Conservation (phyloP, 2,797 vertebrate species). For the Morelia viridis region DNA sequence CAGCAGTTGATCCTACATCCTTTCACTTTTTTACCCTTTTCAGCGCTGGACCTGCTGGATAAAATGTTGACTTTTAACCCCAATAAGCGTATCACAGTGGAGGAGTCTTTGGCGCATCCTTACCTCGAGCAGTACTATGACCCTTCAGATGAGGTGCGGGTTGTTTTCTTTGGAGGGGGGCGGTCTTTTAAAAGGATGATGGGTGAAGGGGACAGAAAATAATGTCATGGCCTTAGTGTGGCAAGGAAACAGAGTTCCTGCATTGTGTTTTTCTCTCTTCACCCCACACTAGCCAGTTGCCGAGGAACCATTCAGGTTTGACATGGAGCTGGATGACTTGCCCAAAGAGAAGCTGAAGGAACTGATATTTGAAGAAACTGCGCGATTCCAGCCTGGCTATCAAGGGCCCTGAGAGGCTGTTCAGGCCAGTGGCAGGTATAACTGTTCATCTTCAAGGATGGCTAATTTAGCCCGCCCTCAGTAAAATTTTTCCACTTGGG, state of each 20-base stretch:
- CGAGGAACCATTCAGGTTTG: constrained; percentile 88
- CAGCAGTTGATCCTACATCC: background rate
- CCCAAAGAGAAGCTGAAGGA: constrained; percentile 91
- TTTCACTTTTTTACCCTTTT: background rate
- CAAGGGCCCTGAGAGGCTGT: constrained; percentile 65
- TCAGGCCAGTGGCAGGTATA: constrained; percentile 29
- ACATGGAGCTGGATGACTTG: constrained; percentile 88
- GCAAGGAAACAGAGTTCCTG: background rate
- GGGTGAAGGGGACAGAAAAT: fast-evolving
- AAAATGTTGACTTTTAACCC: constrained; percentile 93
- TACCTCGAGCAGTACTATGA: constrained; percentile 95
- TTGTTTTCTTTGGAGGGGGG: background rate
- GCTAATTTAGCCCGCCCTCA: background rate
- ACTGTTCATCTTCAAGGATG: background rate
- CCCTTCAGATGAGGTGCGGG: constrained; percentile 84
- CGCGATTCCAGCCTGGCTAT: constrained; percentile 83
- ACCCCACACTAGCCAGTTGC: constrained; percentile 78
- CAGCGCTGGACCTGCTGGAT: constrained; percentile 85
- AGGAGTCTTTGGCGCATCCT: constrained; percentile 86
- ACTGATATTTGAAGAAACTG: constrained; percentile 87
- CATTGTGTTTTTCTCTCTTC: background rate
- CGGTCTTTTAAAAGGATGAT: background rate
- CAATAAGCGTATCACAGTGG: constrained; percentile 87
- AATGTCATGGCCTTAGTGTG: background rate
- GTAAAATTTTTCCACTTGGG: background rate